Evolutionary conservation across 2,797 vertebrate genomes (phyloP).

Genomic region (Artibeus jamaicensis): DNA sequence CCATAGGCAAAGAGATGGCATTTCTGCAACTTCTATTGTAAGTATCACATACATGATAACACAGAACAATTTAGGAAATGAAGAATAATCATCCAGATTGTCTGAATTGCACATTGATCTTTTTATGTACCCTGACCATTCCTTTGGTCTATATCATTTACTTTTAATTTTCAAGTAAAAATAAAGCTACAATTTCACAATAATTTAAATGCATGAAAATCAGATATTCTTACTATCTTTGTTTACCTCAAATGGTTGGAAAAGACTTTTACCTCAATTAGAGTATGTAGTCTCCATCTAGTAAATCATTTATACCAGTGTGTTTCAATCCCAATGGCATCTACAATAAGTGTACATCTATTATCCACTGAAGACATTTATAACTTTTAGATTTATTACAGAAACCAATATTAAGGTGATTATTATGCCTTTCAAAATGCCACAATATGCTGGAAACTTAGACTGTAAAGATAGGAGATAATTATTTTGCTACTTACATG

Average conservation of each 20-base stretch:
- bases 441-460: neutral
- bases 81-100: neutral
- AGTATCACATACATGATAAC: neutral
- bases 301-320: neutral
- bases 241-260: neutral
- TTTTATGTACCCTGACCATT: neutral
- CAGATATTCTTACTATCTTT: neutral
- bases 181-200: neutral
- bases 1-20: neutral
- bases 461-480: neutral
- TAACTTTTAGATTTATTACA: neutral
- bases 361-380: neutral
- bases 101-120: neutral
- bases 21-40: neutral
- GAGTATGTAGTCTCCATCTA: neutral
- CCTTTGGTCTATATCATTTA: neutral
- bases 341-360: neutral
- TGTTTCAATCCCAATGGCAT: neutral
- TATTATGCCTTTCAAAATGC: neutral
- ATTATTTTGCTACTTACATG: neutral
- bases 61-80: neutral
- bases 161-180: neutral
- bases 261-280: neutral
- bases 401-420: neutral
- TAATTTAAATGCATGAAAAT: neutral